Base-by-base conservation (phyloP, 2,888 invertebrate species). In the Argyra leucocephala region DNA sequence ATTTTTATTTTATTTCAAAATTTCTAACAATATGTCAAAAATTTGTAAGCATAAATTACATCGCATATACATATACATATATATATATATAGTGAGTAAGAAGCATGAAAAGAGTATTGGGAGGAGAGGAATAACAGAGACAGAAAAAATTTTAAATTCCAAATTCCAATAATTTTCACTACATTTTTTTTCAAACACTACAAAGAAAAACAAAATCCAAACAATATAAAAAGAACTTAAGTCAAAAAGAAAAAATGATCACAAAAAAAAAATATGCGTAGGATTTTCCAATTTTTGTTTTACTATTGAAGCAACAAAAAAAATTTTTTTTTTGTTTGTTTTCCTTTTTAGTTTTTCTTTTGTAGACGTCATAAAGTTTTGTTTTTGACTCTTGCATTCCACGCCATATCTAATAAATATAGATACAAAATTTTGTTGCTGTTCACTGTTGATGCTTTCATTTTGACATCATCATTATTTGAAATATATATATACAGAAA, bases 391-490 rank as follows among this genome's bases (percentile, higher is more conserved):
- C n/a, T n/a, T 48, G 5, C 18, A 48, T 48, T 48, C n/a, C 15
- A 48, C n/a, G n/a, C n/a, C n/a, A n/a, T n/a, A n/a, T n/a, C n/a
- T n/a, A n/a, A n/a, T n/a, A n/a, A n/a, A n/a, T n/a, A n/a, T n/a
- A n/a, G n/a, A n/a, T n/a, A n/a, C n/a, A n/a, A n/a, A n/a, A n/a
- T n/a, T n/a, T n/a, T n/a, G n/a, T n/a, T n/a, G n/a, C n/a, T n/a
- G n/a, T 3, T 37, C 18, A 48, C 18, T 48, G 48, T 15, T 48
- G 48, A 48, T 48, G 48, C 48, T 48, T 48, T 18, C n/a, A 48
- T 48, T 48, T 48, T 48, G 48, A 48, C 48, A 48, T 48, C 48
- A 48, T 48, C 48, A n/a, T 48, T 48, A 48, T 48, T 48, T 18
- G 48, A n/a, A 18, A 31, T 31, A n/a, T 37, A 10, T 37, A 37